Conservation (phyloP, 2,888 invertebrate genomes). For the Clunio marinus region DNA sequence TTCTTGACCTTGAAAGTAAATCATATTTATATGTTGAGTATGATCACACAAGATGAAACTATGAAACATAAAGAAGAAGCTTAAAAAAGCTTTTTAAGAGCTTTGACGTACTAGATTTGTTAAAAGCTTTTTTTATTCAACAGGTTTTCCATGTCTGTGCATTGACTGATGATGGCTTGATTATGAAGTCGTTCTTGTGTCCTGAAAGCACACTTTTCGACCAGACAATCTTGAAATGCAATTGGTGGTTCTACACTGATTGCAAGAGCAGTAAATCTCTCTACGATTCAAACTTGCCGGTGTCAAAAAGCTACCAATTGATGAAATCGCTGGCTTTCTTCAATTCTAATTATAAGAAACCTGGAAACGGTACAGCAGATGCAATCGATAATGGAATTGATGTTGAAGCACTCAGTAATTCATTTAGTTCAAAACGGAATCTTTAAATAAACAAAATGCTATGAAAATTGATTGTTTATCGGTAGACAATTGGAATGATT, state of each 20-base stretch:
- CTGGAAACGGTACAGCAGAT: not conserved
- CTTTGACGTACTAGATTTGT: not conserved
- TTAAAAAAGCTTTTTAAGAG: not conserved
- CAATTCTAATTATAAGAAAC: slow-evolving; percentile 68
- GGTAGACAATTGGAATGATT: not conserved
- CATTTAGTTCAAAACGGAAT: slow-evolving; percentile 40
- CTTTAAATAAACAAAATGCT: not conserved
- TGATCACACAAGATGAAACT: too few species aligned
- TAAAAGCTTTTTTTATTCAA: not conserved
- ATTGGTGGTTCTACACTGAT: slow-evolving; percentile 93
- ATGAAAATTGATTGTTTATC: not conserved
- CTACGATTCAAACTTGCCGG: slow-evolving; percentile 85
- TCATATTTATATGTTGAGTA: too few species aligned
- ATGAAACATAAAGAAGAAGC: too few species aligned
- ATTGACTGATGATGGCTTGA: slow-evolving; percentile 79
- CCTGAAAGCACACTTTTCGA: slow-evolving; percentile 89
- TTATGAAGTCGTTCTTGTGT: slow-evolving; percentile 87
- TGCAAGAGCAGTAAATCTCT: slow-evolving; percentile 74
- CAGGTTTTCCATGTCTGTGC: slow-evolving; percentile 91
- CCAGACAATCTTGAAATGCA: slow-evolving; percentile 85
- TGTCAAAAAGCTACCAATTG: slow-evolving; percentile 85
- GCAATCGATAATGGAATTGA: slow-evolving; percentile 39
- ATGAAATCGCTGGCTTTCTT: slow-evolving; percentile 89
- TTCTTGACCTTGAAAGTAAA: not conserved
- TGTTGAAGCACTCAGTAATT: slow-evolving; percentile 42